phyloP scores from a whole-genome alignment of 1,140 invertebrate species.

The Ooceraea biroi region DNA sequence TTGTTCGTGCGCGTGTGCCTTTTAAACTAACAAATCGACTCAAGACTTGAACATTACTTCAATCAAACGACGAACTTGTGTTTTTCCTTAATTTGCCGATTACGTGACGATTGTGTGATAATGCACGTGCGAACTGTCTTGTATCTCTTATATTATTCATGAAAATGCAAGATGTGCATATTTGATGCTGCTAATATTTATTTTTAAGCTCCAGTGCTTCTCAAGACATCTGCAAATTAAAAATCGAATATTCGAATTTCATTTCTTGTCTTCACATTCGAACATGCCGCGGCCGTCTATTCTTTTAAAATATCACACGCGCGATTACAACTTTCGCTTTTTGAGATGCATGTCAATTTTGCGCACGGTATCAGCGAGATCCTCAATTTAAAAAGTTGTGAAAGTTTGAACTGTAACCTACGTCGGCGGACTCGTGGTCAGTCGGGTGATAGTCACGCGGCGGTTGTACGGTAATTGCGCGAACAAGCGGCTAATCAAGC shows the following conservation, averaged over 20 bases:
- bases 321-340: conserved; percentile 36
- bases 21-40: neutral
- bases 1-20: neutral
- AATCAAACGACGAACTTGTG: neutral
- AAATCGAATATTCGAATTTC: too few species aligned
- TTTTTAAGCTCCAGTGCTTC: too few species aligned
- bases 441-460: conserved; percentile 28
- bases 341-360: conserved; percentile 15
- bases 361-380: conserved; percentile 4
- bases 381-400: conserved; percentile 48
- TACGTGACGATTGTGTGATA: too few species aligned
- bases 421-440: conserved; percentile 9
- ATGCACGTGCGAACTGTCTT: too few species aligned
- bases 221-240: too few species aligned
- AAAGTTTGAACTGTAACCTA: conserved; percentile 62
- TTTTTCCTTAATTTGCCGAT: neutral
- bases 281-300: neutral
- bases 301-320: neutral
- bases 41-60: neutral
- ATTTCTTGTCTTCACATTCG: neutral
- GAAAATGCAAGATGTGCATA: too few species aligned
- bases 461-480: conserved; percentile 9
- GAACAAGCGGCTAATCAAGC: conserved; percentile 34
- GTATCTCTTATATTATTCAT: too few species aligned
- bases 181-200: too few species aligned